phyloP scores from a whole-genome alignment of 2,888 invertebrate species.

The Polietes domitor region DNA sequence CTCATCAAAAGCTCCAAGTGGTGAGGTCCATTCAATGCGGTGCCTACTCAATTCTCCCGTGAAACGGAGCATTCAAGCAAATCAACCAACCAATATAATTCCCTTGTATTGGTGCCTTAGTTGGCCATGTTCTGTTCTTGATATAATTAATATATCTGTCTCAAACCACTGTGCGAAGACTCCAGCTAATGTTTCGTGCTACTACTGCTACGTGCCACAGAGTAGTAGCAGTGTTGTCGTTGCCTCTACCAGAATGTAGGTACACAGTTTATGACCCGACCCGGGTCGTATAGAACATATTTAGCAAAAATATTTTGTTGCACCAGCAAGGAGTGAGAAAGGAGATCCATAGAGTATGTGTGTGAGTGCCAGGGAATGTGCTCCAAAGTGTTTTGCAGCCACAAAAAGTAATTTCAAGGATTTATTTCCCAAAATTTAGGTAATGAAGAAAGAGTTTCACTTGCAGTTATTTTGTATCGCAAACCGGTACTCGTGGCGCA shows the following conservation, averaged over 20 bases:
- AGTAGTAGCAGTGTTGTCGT: too few relatives aligned
- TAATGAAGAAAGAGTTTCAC: constrained; percentile 62
- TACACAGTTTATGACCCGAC: constrained; percentile 27
- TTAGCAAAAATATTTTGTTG: constrained; percentile 30
- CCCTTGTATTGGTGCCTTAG: too few relatives aligned
- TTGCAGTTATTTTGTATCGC: constrained; percentile 12
- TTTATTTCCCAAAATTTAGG: constrained; percentile 65
- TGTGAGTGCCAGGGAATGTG: constrained; percentile 8
- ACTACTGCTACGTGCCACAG: too few relatives aligned
- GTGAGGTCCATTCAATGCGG: too few relatives aligned
- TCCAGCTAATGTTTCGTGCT: too few relatives aligned
- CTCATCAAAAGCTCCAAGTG: too few relatives aligned
- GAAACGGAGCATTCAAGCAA: too few relatives aligned
- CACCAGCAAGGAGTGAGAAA: background rate
- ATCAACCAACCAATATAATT: too few relatives aligned
- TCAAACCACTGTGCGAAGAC: too few relatives aligned
- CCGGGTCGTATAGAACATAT: constrained; percentile 5
- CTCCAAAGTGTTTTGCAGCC: constrained; percentile 59
- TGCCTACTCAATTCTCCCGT: too few relatives aligned
- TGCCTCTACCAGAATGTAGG: background rate
- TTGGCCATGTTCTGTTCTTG: too few relatives aligned
- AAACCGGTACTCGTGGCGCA: background rate
- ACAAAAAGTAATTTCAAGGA: constrained; percentile 67
- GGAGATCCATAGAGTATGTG: background rate
- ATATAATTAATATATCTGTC: too few relatives aligned